Evolutionary conservation across 2,888 invertebrate genomes (phyloP).

Genomic region (Scaptodrosophila latifasciaeformis): DNA sequence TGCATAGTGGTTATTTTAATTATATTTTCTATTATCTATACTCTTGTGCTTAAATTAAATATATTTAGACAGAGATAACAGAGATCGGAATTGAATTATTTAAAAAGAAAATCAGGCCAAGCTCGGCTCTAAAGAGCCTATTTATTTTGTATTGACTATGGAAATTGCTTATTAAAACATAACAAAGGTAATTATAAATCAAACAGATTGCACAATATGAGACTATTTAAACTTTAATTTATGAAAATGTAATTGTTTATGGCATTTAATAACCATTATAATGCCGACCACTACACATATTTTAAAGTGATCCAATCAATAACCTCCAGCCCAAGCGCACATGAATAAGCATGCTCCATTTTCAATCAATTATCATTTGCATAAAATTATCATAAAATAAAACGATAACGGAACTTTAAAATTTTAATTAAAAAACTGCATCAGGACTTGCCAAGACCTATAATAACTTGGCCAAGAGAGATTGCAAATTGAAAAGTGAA

Average conservation of each 20-base stretch:
- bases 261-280: constrained; percentile 47
- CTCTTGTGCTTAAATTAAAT: constrained; percentile 4
- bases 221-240: constrained; percentile 28
- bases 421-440: constrained; percentile 53
- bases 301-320: constrained; percentile 49
- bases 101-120: too few species aligned
- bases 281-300: constrained; percentile 38
- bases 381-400: constrained; percentile 53
- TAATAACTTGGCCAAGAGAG: background rate
- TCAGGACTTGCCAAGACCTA: too few species aligned
- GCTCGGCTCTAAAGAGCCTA: too few species aligned
- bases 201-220: constrained; percentile 6
- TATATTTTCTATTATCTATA: too few species aligned
- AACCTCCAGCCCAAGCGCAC: constrained; percentile 17
- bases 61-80: too few species aligned
- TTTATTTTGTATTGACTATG: constrained; percentile 29
- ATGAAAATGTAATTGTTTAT: constrained; percentile 56
- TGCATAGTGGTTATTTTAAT: too few species aligned
- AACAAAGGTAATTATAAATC: constrained; percentile 35
- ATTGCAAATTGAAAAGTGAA: constrained; percentile 48
- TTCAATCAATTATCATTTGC: constrained; percentile 61
- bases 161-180: constrained; percentile 39
- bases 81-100: too few species aligned
- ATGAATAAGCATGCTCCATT: constrained; percentile 16
- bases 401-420: constrained; percentile 5